A percentile compares a stretch with the other conserved stretches of the same genome.
Conservation (phyloP, 1,140 invertebrate species). For the Pseudachorutes palmiensis region DNA sequence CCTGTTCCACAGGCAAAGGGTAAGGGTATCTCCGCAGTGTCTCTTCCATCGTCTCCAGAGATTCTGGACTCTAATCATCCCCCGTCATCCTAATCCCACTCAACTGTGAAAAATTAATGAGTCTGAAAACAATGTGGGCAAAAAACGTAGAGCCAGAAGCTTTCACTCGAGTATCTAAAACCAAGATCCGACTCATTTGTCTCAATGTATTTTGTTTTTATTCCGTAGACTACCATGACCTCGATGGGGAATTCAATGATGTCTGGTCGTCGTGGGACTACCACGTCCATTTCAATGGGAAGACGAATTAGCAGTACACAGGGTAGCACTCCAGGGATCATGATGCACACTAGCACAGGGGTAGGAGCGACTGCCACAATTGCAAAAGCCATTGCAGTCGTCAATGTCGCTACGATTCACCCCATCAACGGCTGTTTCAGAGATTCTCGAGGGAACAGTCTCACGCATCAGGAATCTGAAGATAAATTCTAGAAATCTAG, state of each 20-base stretch:
- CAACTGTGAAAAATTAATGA: conserved; percentile 2
- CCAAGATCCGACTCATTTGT: neutral
- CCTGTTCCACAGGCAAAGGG: conserved; percentile 15
- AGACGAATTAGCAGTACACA: neutral
- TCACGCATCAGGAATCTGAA: neutral
- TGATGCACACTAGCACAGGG: neutral
- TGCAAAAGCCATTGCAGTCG: neutral
- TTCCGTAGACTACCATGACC: conserved; percentile 5
- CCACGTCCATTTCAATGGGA: neutral
- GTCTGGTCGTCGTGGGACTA: neutral
- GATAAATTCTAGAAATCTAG: conserved; percentile 9
- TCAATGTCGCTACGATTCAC: neutral
- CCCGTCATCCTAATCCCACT: neutral
- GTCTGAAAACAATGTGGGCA: conserved; percentile 1
- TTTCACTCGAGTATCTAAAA: neutral
- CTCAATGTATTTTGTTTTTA: neutral
- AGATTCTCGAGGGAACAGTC: neutral
- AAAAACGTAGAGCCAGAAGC: neutral
- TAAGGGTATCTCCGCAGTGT: neutral
- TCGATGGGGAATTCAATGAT: conserved; percentile 2
- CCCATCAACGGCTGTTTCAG: neutral
- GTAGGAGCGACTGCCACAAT: neutral
- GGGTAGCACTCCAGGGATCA: neutral
- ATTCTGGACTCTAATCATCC: neutral
- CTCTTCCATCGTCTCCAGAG: neutral